Percentiles rank a stretch among this genome's conserved stretches.
These are phyloP conservation scores for Excalfactoria chinensis DNA, from an alignment of 2,113 vertebrate species.

Conservation along the genomic window DNA sequence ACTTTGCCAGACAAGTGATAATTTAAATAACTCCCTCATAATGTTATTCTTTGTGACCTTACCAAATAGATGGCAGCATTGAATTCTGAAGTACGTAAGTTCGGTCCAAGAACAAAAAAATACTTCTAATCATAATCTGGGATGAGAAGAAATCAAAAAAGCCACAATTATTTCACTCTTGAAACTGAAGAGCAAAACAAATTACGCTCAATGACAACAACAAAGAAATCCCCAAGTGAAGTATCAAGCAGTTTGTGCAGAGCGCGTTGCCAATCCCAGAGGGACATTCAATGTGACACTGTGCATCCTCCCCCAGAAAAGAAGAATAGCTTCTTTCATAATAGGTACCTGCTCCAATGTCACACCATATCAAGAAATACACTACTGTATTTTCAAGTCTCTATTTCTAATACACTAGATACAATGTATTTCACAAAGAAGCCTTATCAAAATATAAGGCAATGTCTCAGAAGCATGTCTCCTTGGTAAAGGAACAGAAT, in stretches of 20 bases:
- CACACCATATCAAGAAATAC: neutral
- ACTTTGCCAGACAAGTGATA: neutral
- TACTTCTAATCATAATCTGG: constrained; percentile 99
- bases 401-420: neutral
- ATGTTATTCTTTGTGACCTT: constrained; percentile 69
- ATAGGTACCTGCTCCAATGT: neutral
- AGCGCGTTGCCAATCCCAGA: neutral
- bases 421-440: neutral
- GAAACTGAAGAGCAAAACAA: neutral
- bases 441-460: neutral
- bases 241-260: neutral
- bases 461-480: neutral
- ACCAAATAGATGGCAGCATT: constrained; percentile 99
- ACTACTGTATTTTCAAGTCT: neutral
- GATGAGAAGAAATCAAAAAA: constrained; percentile 39
- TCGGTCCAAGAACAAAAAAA: constrained; percentile 99
- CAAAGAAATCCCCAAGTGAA: neutral
- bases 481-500: neutral
- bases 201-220: neutral
- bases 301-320: neutral
- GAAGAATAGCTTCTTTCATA: neutral
- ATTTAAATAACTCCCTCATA: neutral
- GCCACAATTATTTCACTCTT: constrained; percentile 5
- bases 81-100: constrained; percentile 99
- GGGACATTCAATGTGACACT: neutral